Base-by-base conservation (phyloP, 2,888 invertebrate genomes). In the Ditylenchus weischeri region DNA sequence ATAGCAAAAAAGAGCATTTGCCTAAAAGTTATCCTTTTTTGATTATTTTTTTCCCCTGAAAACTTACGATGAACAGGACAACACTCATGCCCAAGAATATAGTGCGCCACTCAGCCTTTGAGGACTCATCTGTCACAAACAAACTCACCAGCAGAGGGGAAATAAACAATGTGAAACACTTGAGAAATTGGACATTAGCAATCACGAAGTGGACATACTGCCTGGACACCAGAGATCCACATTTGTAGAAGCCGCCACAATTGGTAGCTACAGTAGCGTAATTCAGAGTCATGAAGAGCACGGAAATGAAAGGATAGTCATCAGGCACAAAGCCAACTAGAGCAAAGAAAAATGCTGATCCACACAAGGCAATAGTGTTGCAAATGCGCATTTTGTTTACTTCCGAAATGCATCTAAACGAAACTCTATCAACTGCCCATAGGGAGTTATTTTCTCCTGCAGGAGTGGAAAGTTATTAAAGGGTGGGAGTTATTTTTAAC, bases 161-260 rank as follows among this genome's bases (percentile, higher is more conserved):
- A 57, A 79, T 74, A 70, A 79, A 79, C 36, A 79, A 70, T 0
- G 79, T 78, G 7, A 79, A 57, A 48, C 79, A 79, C 64, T 79
- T 79, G 72, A 79, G 76, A 73, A 79, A 79, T 64, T 79, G 79
- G 43, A 79, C 78, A 69, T 78, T 77, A 10, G 79, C 78, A 15
- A 79, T 73, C 10, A 79, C 79, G 58, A 79, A 79, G 68, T 79
- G 79, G n/a, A 77, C 74, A 68, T 78, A 79, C 69, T 79, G 79
- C 54, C 79, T 79, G 72, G 66, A 77, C 10, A 76, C 74, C 49
- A 79, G 69, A 0, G 79, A 76, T 54, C 75, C 79, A 54, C 79
- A 79, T 65, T 79, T 79, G 65, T 79, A 79, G 69, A 79, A 79
- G 18, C 79, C 79, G 10, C 78, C 79, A 50, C 78, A 78, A 66